Conservation (phyloP, 2,797 vertebrate species). For the Cyclura pinguis region DNA sequence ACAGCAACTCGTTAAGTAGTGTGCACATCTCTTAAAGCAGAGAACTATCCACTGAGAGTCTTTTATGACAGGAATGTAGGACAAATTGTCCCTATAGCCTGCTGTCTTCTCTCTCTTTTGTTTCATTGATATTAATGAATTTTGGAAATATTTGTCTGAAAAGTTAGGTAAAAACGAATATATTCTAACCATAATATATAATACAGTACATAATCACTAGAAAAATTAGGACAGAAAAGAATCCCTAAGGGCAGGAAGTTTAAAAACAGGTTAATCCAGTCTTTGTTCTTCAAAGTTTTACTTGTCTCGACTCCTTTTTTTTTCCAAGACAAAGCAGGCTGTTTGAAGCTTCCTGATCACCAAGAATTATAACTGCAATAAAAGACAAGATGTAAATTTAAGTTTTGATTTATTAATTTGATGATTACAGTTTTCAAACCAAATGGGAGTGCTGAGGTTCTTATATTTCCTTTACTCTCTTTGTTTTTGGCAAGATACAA, state of each 20-base stretch:
- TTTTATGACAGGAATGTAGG: no score
- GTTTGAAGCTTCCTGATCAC: not conserved
- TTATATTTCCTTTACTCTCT: not conserved
- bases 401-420: constrained; percentile 20
- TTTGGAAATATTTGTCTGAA: not conserved
- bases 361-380: not conserved
- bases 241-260: not conserved
- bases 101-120: not conserved
- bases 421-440: not conserved
- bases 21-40: no score
- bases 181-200: not conserved
- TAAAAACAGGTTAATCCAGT: not conserved
- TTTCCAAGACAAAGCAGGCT: not conserved
- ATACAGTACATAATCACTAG: not conserved
- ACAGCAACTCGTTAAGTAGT: no score
- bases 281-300: not conserved
- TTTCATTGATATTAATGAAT: not conserved
- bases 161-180: not conserved
- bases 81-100: not conserved
- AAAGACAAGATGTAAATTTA: not conserved
- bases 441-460: not conserved
- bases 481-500: not conserved
- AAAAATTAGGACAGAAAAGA: not conserved
- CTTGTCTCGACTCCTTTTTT: not conserved
- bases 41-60: no score